A percentile compares a stretch with the other conserved stretches of the same genome.
Conservation (phyloP, 1,140 invertebrate species). For the Drosophila navojoa region DNA sequence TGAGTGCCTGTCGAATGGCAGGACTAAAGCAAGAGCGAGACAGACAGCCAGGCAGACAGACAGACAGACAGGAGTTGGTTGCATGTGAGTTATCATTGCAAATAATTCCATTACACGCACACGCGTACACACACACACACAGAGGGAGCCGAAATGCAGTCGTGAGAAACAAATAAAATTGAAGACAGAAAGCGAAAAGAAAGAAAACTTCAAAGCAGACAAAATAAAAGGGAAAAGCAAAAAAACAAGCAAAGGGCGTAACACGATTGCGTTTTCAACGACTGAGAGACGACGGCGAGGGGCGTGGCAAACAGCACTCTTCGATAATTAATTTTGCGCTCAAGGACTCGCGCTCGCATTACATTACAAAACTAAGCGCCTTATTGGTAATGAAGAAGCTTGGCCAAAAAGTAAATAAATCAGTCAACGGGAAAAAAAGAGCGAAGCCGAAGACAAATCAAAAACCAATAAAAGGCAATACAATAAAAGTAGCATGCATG, state of each 20-base stretch:
- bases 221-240: constrained; percentile 42
- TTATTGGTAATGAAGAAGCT: constrained; percentile 66
- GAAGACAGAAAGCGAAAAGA: background rate
- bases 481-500: constrained; percentile 43
- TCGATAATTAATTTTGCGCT: constrained; percentile 73
- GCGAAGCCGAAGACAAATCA: constrained; percentile 62
- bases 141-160: constrained; percentile 20
- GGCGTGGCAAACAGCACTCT: constrained; percentile 15
- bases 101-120: constrained; percentile 49
- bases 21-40: background rate
- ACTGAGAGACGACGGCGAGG: background rate
- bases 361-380: constrained; percentile 69
- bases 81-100: constrained; percentile 45
- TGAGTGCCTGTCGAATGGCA: constrained; percentile 8
- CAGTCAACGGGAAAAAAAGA: constrained; percentile 24
- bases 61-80: constrained; percentile 3
- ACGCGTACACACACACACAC: background rate
- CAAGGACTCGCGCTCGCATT: constrained; percentile 52
- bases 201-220: constrained; percentile 41
- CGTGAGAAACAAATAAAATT: constrained; percentile 64
- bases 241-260: constrained; percentile 72
- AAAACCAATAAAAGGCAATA: constrained; percentile 77
- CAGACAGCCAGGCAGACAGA: background rate
- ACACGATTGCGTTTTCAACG: constrained; percentile 33
- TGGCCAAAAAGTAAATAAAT: constrained; percentile 17